Evolutionary conservation across 2,113 vertebrate species (phyloP).

Genomic region (Daboia siamensis): DNA sequence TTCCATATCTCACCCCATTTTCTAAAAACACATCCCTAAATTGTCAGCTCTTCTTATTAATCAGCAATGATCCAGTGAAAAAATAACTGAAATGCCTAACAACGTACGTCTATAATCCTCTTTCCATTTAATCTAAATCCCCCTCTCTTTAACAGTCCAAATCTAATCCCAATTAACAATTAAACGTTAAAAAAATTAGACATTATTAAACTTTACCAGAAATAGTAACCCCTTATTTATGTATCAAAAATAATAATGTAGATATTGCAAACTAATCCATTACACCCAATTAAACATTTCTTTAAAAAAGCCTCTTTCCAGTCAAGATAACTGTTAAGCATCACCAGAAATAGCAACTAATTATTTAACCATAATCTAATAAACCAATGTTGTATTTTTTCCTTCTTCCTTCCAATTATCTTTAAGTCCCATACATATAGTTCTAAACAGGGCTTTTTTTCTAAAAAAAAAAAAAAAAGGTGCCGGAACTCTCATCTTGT

Average conservation of each 20-base stretch:
- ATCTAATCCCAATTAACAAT: background rate
- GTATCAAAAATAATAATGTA: background rate
- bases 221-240: background rate
- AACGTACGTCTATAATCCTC: background rate
- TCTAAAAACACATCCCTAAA: background rate
- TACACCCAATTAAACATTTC: background rate
- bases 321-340: background rate
- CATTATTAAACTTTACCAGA: background rate
- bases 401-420: background rate
- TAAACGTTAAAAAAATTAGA: background rate
- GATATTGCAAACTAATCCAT: background rate
- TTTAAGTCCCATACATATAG: background rate
- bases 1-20: background rate
- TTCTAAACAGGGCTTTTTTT: background rate
- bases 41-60: background rate
- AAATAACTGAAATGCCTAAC: background rate
- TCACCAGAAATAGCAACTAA: background rate
- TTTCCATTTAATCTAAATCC: background rate
- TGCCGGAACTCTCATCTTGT: too few relatives aligned
- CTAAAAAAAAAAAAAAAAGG: too few relatives aligned
- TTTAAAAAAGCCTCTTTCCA: background rate
- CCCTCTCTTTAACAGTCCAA: background rate
- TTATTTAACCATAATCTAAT: background rate
- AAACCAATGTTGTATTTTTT: background rate
- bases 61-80: background rate